Evolutionary conservation across 2,113 vertebrate genomes (phyloP), one percentile per base, ranked within the genome.

Genomic region (Sceloporus tristichus): DNA sequence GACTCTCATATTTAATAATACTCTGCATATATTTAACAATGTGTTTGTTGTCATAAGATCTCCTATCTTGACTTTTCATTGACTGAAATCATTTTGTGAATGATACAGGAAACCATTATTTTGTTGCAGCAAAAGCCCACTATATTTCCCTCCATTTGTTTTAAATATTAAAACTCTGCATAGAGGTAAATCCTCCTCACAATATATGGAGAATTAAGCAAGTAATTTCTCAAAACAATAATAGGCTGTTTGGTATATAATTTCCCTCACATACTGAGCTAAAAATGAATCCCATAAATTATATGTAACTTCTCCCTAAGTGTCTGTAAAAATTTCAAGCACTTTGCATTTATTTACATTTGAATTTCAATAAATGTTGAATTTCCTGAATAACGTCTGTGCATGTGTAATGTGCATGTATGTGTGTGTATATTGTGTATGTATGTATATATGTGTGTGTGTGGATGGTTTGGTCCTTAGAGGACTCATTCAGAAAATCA

Each of bases 211-310:
- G 91, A 93, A 92, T 95, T 90, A 94, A 94, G 29, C 40, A 93
- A 91, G 80, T 73, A 90, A 79, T 89, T 93, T 93, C 71, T 91
- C 84, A 84, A 90, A 62, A 88, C 70, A 93, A 92, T 93, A 94
- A 93, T 91, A 88, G 85, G 88, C 92, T 85, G 54, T 91, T 95
- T 93, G 83, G 71, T 25, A 73, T 85, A 89, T 93, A 94, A 91
- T 91, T 93, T 48, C 38, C 93, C 91, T 25, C 88, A n/a, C 93
- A 92, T 91, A 93, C 88, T 94, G 93, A 95, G 91, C 42, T 0
- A 87, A 92, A 91, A 95, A 95, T 94, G 90, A 96, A 91, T 85
- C 88, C 73, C 91, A 87, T 94, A 94, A 96, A 95, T 90, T 71
- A 95, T 82, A 80, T 89, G 65, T 86, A 94, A 95, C 84, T 94